These are phyloP conservation scores for Hirtodrosophila trivittata DNA, from an alignment of 2,888 invertebrate species.

Conservation along the genomic window DNA sequence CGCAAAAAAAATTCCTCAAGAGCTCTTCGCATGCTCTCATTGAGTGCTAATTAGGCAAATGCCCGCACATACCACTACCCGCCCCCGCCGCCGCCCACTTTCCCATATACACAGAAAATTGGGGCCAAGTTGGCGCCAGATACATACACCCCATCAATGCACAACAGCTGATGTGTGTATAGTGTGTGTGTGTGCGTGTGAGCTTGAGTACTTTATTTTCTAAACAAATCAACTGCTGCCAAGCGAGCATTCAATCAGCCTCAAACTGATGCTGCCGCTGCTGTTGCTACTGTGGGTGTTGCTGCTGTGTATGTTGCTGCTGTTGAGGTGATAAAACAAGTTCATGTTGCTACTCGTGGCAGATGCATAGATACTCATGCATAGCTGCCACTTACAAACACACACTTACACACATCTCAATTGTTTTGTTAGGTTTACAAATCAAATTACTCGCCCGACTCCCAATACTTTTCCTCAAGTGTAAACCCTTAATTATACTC, in stretches of 20 bases:
- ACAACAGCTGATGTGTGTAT: constrained; percentile 33
- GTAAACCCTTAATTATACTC: no score
- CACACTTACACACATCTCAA: constrained; percentile 26
- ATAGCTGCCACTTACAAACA: constrained; percentile 32
- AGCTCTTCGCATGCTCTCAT: constrained; percentile 63
- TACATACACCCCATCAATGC: constrained; percentile 25
- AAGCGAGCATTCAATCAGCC: constrained; percentile 75
- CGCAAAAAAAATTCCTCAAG: constrained; percentile 30
- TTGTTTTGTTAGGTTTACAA: constrained; percentile 38
- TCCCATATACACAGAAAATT: constrained; percentile 49
- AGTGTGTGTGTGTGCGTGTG: constrained; percentile 10
- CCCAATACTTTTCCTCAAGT: not conserved
- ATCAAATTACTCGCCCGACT: constrained; percentile 59
- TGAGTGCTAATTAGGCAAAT: constrained; percentile 79
- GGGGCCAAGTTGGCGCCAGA: constrained; percentile 81
- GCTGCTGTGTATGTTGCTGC: constrained; percentile 20
- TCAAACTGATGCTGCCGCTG: constrained; percentile 45
- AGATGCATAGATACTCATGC: constrained; percentile 15
- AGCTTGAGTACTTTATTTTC: constrained; percentile 68
- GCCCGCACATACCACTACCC: constrained; percentile 40
- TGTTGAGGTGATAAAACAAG: constrained; percentile 73
- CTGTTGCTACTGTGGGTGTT: constrained; percentile 15
- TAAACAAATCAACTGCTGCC: constrained; percentile 81
- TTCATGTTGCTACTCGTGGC: constrained; percentile 48
- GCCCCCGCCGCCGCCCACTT: no score